Conservation (phyloP, 2,797 vertebrate species). For the Notolepis coatsorum region DNA sequence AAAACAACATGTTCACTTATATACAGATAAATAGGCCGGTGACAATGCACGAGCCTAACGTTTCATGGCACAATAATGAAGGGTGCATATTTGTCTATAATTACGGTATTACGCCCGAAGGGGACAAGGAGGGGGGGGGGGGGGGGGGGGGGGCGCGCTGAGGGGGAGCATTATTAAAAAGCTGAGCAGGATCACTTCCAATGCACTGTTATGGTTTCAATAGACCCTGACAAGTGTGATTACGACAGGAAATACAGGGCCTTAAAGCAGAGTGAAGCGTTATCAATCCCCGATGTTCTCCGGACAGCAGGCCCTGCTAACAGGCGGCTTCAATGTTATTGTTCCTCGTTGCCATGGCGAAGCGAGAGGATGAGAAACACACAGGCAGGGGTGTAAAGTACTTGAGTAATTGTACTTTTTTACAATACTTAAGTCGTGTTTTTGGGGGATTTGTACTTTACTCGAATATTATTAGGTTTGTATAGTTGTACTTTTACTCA, state of each 20-base stretch:
- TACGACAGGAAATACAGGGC: constrained; percentile 53
- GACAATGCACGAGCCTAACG: constrained; percentile 61
- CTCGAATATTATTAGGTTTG: too few relatives aligned
- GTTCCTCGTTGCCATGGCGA: constrained; percentile 19
- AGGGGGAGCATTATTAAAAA: constrained; percentile 52
- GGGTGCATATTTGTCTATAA: constrained; percentile 74
- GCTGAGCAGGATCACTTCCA: constrained; percentile 58
- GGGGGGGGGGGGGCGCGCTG: constrained; percentile 40
- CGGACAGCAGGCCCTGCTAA: constrained; percentile 7
- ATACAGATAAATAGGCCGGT: constrained; percentile 59
- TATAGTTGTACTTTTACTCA: too few relatives aligned
- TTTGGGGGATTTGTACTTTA: too few relatives aligned
- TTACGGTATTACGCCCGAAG: constrained; percentile 69
- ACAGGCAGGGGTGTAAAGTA: too few relatives aligned
- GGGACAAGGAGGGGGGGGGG: constrained; percentile 59
- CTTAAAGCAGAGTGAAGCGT: constrained; percentile 40
- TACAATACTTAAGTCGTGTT: too few relatives aligned
- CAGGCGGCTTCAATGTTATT: constrained; percentile 2
- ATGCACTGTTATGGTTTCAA: constrained; percentile 62
- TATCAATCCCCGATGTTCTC: constrained; percentile 29
- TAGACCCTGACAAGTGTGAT: constrained; percentile 57
- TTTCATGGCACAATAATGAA: constrained; percentile 66
- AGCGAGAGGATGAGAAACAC: constrained; percentile 4
- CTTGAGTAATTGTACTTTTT: too few relatives aligned
- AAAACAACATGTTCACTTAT: constrained; percentile 72